phyloP scores from a whole-genome alignment of 2,113 vertebrate genomes.

The Tonatia bakeri region DNA sequence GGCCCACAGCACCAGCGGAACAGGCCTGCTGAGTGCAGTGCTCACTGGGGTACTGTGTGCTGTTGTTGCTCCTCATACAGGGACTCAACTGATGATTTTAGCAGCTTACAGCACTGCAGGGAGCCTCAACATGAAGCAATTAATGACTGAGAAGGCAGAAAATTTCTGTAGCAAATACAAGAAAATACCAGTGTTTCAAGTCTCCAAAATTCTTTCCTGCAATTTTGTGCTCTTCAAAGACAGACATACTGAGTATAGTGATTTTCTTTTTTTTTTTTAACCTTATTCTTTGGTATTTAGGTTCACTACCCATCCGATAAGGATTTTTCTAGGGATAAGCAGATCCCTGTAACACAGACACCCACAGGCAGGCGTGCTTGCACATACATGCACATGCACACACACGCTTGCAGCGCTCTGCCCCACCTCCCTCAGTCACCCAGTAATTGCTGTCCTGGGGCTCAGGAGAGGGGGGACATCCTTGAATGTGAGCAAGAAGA shows the following conservation, averaged over 20 bases:
- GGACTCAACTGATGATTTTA: neutral
- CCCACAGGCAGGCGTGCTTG: neutral
- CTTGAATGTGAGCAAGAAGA: neutral
- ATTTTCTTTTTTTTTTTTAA: neutral
- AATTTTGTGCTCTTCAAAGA: neutral
- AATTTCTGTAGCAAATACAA: conserved; percentile 10
- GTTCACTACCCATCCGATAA: neutral
- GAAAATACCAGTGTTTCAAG: neutral
- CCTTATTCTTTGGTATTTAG: neutral
- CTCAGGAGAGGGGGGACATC: neutral
- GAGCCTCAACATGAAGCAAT: neutral
- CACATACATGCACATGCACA: neutral
- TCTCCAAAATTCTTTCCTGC: neutral
- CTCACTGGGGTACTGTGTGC: neutral
- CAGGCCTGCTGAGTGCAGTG: neutral
- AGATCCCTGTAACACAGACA: too few relatives aligned
- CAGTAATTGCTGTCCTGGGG: too few relatives aligned
- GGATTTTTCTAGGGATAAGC: neutral
- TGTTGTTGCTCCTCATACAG: neutral
- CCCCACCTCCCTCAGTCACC: neutral
- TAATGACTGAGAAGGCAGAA: conserved; percentile 32
- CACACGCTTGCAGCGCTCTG: neutral
- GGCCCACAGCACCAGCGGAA: fast-evolving
- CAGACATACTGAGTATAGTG: neutral
- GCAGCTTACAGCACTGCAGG: neutral